phyloP scores from a whole-genome alignment of 30 jellyfish, hydroid and myxozoan genomes.

The Mastigias papua region DNA sequence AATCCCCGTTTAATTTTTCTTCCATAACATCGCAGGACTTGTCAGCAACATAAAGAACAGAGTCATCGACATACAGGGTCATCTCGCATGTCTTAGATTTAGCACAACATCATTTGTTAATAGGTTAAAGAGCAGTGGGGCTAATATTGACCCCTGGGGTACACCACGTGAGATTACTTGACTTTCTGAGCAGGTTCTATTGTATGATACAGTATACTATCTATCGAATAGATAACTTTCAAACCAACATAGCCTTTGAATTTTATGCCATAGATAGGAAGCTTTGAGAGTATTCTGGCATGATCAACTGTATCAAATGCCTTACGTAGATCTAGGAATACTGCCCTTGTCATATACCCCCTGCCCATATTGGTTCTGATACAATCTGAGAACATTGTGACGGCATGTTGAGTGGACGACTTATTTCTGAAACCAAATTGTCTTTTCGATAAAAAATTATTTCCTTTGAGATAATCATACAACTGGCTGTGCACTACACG shows the following conservation, averaged over 20 bases:
- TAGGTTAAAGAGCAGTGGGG: constrained; percentile 28
- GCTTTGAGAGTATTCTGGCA: constrained; percentile 31
- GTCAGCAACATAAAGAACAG: constrained; percentile 47
- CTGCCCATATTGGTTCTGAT: constrained; percentile 47
- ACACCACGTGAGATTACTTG: constrained; percentile 66
- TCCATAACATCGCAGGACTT: too few relatives aligned
- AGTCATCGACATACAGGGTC: constrained; percentile 60
- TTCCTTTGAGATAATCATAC: constrained; percentile 34
- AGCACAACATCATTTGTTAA: constrained; percentile 22
- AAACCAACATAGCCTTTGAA: too few relatives aligned
- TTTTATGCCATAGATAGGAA: constrained; percentile 45
- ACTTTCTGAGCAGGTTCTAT: constrained; percentile 12
- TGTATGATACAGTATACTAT: constrained; percentile 43
- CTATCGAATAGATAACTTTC: constrained; percentile 61
- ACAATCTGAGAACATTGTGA: constrained; percentile 25
- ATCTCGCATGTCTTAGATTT: constrained; percentile 1
- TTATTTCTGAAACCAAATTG: constrained; percentile 49
- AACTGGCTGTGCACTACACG: constrained; percentile 49
- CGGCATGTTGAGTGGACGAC: constrained; percentile 34
- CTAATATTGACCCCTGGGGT: constrained; percentile 68
- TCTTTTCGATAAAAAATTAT: constrained; percentile 18
- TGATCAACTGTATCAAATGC: constrained; percentile 48
- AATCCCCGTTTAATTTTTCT: too few relatives aligned
- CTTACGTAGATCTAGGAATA: constrained; percentile 37
- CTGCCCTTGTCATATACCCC: constrained; percentile 45